Percentiles rank a stretch among this genome's conserved stretches.
phyloP scores from a whole-genome alignment of 2,797 vertebrate species.

The Melanotaenia nigrans region DNA sequence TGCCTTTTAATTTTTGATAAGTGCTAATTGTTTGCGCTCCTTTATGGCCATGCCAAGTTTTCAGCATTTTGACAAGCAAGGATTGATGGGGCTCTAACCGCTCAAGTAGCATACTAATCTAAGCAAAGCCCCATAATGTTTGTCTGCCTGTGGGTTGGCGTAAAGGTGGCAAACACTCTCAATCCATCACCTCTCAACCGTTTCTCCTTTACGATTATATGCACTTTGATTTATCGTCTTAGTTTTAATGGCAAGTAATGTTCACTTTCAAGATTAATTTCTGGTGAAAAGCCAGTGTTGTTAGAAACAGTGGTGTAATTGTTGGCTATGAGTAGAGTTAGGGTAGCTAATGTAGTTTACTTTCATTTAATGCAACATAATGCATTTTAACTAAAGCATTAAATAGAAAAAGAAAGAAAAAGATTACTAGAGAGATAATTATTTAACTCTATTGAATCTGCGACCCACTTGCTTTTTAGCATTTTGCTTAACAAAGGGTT shows the following conservation, averaged over 20 bases:
- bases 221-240: slow-evolving; percentile 36
- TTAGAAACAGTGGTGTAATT: slow-evolving; percentile 79
- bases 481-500: slow-evolving; percentile 76
- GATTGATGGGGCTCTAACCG: slow-evolving; percentile 67
- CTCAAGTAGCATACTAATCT: slow-evolving; percentile 31
- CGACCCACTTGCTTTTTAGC: slow-evolving; percentile 82
- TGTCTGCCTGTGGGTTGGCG: slow-evolving; percentile 35
- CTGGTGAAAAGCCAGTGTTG: slow-evolving; percentile 38
- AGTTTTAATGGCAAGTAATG: slow-evolving; percentile 35
- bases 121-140: slow-evolving; percentile 38
- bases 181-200: slow-evolving; percentile 43
- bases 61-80: slow-evolving; percentile 57
- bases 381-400: slow-evolving; percentile 61
- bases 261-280: slow-evolving; percentile 44
- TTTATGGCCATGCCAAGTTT: slow-evolving; percentile 66
- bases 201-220: slow-evolving; percentile 33
- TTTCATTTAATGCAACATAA: slow-evolving; percentile 85
- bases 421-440: slow-evolving; percentile 77
- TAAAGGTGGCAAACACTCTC: slow-evolving; percentile 43
- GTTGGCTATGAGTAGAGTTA: slow-evolving; percentile 57
- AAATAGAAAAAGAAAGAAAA: not conserved
- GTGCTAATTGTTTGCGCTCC: slow-evolving; percentile 64
- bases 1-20: slow-evolving; percentile 71
- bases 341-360: slow-evolving; percentile 59
- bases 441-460: slow-evolving; percentile 89